Conservation (phyloP, 1,140 invertebrate species). For the Melanaphis sacchari region DNA sequence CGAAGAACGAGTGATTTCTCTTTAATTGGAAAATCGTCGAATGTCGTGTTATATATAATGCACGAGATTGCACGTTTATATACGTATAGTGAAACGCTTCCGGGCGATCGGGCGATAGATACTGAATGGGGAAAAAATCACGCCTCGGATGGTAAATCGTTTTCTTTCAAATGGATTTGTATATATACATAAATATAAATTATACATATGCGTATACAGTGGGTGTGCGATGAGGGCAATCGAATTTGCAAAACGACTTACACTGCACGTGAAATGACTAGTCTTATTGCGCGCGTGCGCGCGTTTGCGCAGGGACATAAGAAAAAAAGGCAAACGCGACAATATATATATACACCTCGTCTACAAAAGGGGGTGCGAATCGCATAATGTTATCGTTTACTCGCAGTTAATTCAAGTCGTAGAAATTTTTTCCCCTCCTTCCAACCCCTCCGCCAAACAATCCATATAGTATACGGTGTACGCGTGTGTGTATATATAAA, state of each 20-base stretch:
- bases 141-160: background rate
- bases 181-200: background rate
- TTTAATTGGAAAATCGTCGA: background rate
- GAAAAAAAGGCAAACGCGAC: background rate
- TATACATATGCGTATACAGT: background rate
- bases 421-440: background rate
- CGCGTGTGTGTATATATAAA: background rate
- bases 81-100: background rate
- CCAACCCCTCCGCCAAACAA: background rate
- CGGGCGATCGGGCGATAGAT: background rate
- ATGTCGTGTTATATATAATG: background rate
- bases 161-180: background rate
- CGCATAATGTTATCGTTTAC: conserved; percentile 51
- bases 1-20: background rate
- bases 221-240: background rate
- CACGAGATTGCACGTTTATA: background rate
- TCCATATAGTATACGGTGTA: background rate
- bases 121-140: background rate
- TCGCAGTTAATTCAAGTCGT: conserved; percentile 51
- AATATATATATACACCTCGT: background rate
- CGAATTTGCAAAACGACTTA: conserved; percentile 17
- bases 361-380: background rate
- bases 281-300: background rate
- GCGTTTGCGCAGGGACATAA: background rate
- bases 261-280: background rate